phyloP scores from a whole-genome alignment of 37 sponge, comb jelly and placozoan genomes.

The Bolinopsis microptera region DNA sequence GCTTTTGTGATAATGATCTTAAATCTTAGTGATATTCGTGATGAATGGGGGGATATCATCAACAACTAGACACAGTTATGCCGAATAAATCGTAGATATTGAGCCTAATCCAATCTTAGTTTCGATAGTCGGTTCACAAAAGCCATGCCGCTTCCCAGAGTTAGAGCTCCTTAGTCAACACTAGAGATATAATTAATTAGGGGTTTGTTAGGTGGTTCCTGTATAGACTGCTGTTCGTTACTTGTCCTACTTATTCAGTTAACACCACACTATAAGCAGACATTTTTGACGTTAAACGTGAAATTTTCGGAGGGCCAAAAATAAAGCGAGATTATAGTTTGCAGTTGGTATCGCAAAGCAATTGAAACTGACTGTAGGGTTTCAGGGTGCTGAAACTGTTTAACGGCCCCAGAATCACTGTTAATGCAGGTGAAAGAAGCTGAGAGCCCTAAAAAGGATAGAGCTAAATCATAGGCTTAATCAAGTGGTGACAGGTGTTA shows the following conservation, averaged over 20 bases:
- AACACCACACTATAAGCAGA: not conserved
- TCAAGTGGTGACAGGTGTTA: too few species aligned
- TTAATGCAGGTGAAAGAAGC: not conserved
- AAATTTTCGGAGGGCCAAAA: not conserved
- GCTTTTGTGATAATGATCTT: too few species aligned
- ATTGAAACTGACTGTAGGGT: not conserved
- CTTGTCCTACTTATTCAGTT: too few species aligned
- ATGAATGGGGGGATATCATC: too few species aligned
- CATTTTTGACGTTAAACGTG: not conserved
- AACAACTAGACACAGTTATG: not conserved
- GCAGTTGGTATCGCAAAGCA: not conserved
- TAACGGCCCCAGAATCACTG: not conserved
- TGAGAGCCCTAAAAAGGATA: not conserved
- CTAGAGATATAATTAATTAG: too few species aligned
- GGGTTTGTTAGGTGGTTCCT: too few species aligned
- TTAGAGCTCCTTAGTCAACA: too few species aligned
- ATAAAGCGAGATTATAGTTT: not conserved
- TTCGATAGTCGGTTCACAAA: not conserved
- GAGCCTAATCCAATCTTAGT: not conserved
- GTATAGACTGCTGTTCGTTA: too few species aligned
- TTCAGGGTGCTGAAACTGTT: not conserved
- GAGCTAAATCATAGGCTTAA: not conserved
- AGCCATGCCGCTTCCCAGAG: not conserved
- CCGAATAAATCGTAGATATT: not conserved
- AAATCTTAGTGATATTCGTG: too few species aligned